Evolutionary conservation across 2,888 invertebrate species (phyloP).

Genomic region (Xylophagus ater): DNA sequence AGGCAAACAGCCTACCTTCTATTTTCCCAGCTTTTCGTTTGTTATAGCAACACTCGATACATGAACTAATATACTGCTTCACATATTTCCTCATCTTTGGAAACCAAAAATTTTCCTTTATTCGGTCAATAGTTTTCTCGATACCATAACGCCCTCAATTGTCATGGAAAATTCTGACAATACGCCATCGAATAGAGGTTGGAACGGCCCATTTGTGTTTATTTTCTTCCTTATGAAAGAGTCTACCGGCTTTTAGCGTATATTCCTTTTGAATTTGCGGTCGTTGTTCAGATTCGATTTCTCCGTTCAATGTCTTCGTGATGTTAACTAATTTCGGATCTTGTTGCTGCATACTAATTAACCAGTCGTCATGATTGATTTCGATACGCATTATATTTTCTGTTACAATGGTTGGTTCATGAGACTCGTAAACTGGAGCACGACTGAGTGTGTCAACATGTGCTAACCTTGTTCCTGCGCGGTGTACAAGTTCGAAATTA

Average conservation of each 20-base stretch:
- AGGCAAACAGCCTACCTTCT: background rate
- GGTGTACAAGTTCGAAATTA: constrained; percentile 16
- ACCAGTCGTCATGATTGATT: background rate
- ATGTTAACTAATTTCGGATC: background rate
- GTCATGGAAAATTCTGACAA: constrained; percentile 10
- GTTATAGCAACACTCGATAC: constrained; percentile 8
- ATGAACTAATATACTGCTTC: constrained; percentile 11
- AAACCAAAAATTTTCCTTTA: constrained; percentile 12
- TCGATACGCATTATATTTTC: constrained; percentile 3
- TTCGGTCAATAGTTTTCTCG: constrained; percentile 10
- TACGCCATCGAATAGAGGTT: constrained; percentile 3
- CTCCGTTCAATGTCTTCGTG: no score
- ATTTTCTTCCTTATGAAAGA: background rate
- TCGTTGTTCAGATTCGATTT: no score
- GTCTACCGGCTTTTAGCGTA: background rate
- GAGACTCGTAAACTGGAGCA: constrained; percentile 16
- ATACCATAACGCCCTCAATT: constrained; percentile 11
- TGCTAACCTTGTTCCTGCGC: constrained; percentile 21
- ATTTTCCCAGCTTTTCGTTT: background rate
- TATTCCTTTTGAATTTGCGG: background rate
- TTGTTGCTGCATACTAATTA: background rate
- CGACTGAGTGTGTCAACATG: constrained; percentile 28
- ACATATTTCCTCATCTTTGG: constrained; percentile 8
- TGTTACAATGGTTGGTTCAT: constrained; percentile 1
- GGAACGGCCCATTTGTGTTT: background rate